phyloP scores from a whole-genome alignment of 2,888 invertebrate species.

The Apantesis nais region DNA sequence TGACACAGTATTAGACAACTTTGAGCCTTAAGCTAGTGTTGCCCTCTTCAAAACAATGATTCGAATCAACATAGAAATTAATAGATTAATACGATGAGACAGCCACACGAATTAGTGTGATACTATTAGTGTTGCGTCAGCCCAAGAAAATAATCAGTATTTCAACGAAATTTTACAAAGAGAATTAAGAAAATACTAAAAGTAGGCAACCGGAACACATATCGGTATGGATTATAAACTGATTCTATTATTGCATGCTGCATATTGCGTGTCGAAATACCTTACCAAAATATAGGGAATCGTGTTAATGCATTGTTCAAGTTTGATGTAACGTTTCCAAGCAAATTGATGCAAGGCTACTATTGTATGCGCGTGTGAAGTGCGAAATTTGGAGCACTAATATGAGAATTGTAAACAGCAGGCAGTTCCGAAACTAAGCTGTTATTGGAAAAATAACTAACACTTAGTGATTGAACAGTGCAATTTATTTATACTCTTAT shows the following conservation, averaged over 20 bases:
- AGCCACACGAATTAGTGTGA: not conserved
- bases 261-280: constrained; percentile 49
- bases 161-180: constrained; percentile 8
- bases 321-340: constrained; percentile 53
- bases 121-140: not conserved
- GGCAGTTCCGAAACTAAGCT: constrained; percentile 39
- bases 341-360: constrained; percentile 67
- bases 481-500: constrained; percentile 33
- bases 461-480: constrained; percentile 35
- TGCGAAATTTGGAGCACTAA: constrained; percentile 61
- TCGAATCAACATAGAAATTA: not conserved
- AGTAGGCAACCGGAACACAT: constrained; percentile 20
- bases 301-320: constrained; percentile 57
- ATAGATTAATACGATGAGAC: not conserved
- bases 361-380: constrained; percentile 59
- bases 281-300: constrained; percentile 48
- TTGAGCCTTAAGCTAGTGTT: not conserved
- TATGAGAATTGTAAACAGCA: constrained; percentile 62
- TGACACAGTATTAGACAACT: not conserved
- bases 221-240: constrained; percentile 25
- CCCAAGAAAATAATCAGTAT: not conserved
- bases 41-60: not conserved
- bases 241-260: constrained; percentile 34
- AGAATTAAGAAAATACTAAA: constrained; percentile 6
- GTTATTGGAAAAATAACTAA: constrained; percentile 38